phyloP scores from a whole-genome alignment of 2,888 invertebrate species.

The Campaea margaritaria region DNA sequence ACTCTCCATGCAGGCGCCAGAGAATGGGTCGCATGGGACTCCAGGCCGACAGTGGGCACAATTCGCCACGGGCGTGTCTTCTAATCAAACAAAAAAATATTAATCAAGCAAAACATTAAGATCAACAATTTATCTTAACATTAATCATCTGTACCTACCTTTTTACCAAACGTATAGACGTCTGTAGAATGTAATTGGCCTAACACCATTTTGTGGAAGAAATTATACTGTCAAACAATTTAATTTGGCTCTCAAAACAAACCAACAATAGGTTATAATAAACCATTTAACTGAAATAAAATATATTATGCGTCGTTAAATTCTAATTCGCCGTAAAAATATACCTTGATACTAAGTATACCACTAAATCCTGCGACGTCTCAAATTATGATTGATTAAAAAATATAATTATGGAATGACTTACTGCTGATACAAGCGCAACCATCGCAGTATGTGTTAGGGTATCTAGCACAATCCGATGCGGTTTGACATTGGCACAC shows the following conservation, averaged over 20 bases:
- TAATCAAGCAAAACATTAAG: neutral
- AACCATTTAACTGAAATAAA: no score
- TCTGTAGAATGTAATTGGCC: no score
- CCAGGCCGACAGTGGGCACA: slow-evolving; percentile 93
- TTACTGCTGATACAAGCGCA: slow-evolving; percentile 88
- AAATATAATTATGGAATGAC: slow-evolving; percentile 42
- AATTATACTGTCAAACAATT: no score
- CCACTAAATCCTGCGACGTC: no score
- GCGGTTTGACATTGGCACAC: slow-evolving; percentile 90
- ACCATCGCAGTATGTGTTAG: slow-evolving; percentile 87
- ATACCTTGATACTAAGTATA: no score
- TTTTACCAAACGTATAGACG: no score
- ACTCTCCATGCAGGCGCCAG: slow-evolving; percentile 94
- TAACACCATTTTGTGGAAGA: no score
- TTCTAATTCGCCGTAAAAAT: no score
- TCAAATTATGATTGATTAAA: no score
- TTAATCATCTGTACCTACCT: neutral
- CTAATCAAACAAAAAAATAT: slow-evolving; percentile 36
- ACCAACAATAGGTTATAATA: no score
- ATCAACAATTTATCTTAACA: neutral
- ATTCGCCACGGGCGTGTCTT: slow-evolving; percentile 70
- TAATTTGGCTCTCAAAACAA: no score
- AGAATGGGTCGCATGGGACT: slow-evolving; percentile 90
- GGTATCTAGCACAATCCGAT: slow-evolving; percentile 86
- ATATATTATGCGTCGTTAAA: no score